Evolutionary conservation across 2,797 vertebrate genomes (phyloP), one percentile per base, ranked within the genome.

Genomic region (Astyanax mexicanus): DNA sequence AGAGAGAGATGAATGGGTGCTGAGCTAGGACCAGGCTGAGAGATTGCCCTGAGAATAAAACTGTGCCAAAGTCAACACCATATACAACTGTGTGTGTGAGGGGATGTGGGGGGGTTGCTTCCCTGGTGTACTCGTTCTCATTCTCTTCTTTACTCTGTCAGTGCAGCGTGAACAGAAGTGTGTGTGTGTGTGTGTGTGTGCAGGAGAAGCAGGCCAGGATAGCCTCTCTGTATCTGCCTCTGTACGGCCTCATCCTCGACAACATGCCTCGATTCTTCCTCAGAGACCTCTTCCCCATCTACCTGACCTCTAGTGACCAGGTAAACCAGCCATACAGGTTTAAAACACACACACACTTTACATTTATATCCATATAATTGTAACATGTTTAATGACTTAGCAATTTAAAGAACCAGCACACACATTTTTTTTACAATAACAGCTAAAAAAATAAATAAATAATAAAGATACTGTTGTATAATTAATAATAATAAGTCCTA

Each of bases 211-310:
- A 99, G 83, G 95, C 96, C 2, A 95, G 94, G 83, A 97, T 99
- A 69, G 97, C 97, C 1, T 96, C 96, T 57, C 89, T 99, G 12
- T 99, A 99, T 84, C 94, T 99, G 90, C 98, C 98, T 0, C 93
- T 99, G 21, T 99, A 99, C 17, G 98, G 98, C 57, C 94, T 99
- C 86, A 97, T 99, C 73, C 92, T 99, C 88, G 98, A 99, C 92
- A 99, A 99, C 83, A 97, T 99, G 96, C 96, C 97, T 8, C 94
- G 98, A 58, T 99, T 99, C 86, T 98, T 97, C 86, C 94, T 98
- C 90, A 95, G 97, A 87, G 97, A 98, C 77, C 88, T 98, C 44
- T 98, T 98, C 82, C 96, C 96, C 78, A 95, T 98, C 84, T 97
- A 95, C 76, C 86, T 96, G 81, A 95, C 94, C 66, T 94, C 95